Percentiles rank a stretch among this genome's conserved stretches.
phyloP scores from a whole-genome alignment of 2,113 vertebrate genomes.

The Podarcis muralis region DNA sequence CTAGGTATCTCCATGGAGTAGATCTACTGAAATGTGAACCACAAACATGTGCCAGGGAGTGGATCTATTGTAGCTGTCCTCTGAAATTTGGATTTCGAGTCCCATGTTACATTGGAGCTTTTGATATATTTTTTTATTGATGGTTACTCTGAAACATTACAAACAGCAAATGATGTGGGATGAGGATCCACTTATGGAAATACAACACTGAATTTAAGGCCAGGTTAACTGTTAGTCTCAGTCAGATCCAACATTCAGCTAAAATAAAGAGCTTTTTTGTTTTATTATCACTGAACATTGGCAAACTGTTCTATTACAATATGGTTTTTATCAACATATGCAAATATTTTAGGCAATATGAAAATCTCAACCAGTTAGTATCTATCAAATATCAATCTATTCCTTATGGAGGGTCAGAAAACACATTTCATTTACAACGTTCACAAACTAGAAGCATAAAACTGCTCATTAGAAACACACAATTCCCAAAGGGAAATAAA shows the following conservation, averaged over 20 bases:
- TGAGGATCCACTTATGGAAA: fast-evolving
- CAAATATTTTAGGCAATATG: constrained; percentile 49
- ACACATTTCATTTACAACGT: constrained; percentile 39
- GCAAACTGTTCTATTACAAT: constrained; percentile 18
- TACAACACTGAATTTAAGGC: constrained; percentile 51
- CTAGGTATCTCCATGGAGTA: not conserved
- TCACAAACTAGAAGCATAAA: constrained; percentile 60
- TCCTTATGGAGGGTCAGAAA: constrained; percentile 42
- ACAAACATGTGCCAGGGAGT: not conserved
- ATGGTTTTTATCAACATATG: constrained; percentile 47
- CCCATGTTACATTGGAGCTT: not conserved
- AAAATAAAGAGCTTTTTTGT: constrained; percentile 15
- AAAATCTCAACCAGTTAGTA: constrained; percentile 45
- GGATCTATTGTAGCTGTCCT: constrained; percentile 7
- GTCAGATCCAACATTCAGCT: constrained; percentile 7
- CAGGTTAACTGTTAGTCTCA: not conserved
- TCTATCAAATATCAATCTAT: constrained; percentile 44
- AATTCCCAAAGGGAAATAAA: constrained; percentile 69
- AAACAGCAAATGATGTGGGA: not conserved
- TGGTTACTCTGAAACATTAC: not conserved
- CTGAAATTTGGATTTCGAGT: not conserved
- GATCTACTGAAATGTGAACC: not conserved
- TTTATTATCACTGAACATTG: not conserved
- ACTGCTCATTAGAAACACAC: constrained; percentile 67
- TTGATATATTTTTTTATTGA: not conserved